phyloP scores from a whole-genome alignment of 1,140 invertebrate species.

The Copidosoma floridanum region DNA sequence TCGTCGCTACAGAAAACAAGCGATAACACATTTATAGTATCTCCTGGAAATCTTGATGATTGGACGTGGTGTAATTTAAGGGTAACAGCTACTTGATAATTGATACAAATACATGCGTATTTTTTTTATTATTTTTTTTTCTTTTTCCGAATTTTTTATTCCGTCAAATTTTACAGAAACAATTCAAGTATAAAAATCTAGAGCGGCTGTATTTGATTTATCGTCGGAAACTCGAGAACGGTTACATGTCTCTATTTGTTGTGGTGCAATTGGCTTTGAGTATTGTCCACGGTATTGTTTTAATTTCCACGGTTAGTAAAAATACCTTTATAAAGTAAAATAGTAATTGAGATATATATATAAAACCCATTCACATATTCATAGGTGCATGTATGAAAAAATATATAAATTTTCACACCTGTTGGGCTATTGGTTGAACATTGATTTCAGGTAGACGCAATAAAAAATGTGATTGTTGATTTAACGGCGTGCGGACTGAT shows the following conservation, averaged over 20 bases:
- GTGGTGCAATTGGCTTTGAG: constrained; percentile 67
- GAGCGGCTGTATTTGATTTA: constrained; percentile 73
- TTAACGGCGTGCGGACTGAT: constrained; percentile 44
- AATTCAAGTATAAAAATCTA: constrained; percentile 71
- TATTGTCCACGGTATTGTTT: constrained; percentile 61
- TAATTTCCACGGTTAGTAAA: constrained; percentile 55
- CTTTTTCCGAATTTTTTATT: too few relatives aligned
- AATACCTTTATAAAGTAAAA: too few relatives aligned
- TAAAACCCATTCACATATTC: too few relatives aligned
- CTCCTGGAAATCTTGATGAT: constrained; percentile 48
- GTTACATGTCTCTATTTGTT: constrained; percentile 74
- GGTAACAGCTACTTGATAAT: background rate
- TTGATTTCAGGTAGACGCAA: constrained; percentile 40
- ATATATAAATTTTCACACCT: too few relatives aligned
- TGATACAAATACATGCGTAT: background rate
- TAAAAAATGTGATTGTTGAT: constrained; percentile 49
- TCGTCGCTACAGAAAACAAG: constrained; percentile 44
- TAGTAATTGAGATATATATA: too few relatives aligned
- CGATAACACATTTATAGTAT: constrained; percentile 44
- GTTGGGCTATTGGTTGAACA: too few relatives aligned
- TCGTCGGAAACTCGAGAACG: constrained; percentile 72
- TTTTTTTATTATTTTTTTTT: too few relatives aligned
- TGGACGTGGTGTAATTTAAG: constrained; percentile 48
- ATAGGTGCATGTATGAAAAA: too few relatives aligned
- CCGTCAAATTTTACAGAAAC: too few relatives aligned